phyloP scores from a whole-genome alignment of 2,113 vertebrate species.

The Vombatus ursinus region DNA sequence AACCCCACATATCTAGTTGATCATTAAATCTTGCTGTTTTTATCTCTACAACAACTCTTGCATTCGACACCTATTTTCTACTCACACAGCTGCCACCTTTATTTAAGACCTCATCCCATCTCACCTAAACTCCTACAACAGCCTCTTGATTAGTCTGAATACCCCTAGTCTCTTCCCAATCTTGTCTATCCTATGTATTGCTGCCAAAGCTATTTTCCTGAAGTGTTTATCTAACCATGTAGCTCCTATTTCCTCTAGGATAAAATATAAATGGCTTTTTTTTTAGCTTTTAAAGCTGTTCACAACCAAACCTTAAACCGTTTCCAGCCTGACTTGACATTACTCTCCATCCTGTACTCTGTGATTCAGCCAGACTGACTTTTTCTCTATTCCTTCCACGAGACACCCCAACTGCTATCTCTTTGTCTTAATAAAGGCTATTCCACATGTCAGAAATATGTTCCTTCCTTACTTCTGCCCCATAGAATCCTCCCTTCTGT shows the following conservation, averaged over 20 bases:
- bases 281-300: background rate
- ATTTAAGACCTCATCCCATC: too few relatives aligned
- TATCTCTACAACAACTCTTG: too few relatives aligned
- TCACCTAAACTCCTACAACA: background rate
- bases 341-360: background rate
- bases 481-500: background rate
- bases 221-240: background rate
- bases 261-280: background rate
- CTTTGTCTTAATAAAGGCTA: background rate
- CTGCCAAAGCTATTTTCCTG: background rate
- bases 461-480: background rate
- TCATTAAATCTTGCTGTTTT: too few relatives aligned
- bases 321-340: background rate
- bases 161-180: background rate
- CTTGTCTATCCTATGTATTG: background rate
- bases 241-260: background rate
- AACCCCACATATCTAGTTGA: too few relatives aligned
- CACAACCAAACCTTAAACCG: background rate
- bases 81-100: too few relatives aligned
- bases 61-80: too few relatives aligned
- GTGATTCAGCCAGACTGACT: background rate
- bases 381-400: background rate
- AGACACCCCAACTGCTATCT: background rate
- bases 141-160: background rate
- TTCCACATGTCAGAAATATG: background rate